Percentiles rank a stretch among this genome's conserved stretches.
Conservation (phyloP, 2,888 invertebrate species). For the Dione vanillae region DNA sequence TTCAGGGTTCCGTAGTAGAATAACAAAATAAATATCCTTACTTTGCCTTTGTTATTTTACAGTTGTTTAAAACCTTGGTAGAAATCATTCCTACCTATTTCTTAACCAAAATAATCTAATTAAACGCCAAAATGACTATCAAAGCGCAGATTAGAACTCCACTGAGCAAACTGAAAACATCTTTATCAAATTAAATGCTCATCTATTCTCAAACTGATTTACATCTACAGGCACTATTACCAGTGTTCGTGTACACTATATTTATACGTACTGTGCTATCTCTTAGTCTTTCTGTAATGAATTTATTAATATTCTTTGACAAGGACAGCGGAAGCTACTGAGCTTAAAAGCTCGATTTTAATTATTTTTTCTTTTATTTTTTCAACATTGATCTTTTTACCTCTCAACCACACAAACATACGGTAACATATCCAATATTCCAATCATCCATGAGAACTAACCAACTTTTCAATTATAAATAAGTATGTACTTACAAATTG, state of each 20-base stretch:
- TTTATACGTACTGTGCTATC: no score
- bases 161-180: constrained; percentile 25
- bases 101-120: constrained; percentile 27
- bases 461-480: not conserved
- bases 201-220: constrained; percentile 21
- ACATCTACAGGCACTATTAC: not conserved
- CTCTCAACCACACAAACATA: no score
- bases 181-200: constrained; percentile 30
- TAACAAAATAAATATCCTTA: no score
- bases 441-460: no score
- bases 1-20: no score
- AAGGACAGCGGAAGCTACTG: no score
- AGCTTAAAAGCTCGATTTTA: no score
- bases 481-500: not conserved
- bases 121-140: constrained; percentile 26
- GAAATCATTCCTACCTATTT: not conserved
- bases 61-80: not conserved
- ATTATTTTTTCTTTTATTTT: no score
- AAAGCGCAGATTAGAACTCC: constrained; percentile 30
- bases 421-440: no score
- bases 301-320: no score
- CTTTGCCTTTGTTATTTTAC: not conserved
- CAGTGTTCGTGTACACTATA: not conserved
- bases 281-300: no score
- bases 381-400: no score